phyloP scores from a whole-genome alignment of 2,113 vertebrate genomes.

The Propithecus coquereli region DNA sequence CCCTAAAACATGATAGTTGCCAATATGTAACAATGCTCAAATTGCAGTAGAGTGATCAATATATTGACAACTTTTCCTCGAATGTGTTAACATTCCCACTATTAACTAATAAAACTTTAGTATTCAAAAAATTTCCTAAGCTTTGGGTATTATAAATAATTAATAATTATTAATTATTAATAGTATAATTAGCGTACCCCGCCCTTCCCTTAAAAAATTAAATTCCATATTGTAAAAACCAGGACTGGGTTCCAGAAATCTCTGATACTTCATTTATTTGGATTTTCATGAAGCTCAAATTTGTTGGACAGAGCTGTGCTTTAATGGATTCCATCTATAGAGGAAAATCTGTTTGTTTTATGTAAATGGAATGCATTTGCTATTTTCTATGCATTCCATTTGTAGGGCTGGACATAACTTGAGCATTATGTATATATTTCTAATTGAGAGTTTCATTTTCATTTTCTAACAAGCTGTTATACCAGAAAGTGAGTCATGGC shows the following conservation, averaged over 20 bases:
- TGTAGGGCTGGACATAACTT: constrained; percentile 51
- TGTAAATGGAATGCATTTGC: constrained; percentile 53
- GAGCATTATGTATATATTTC: constrained; percentile 53
- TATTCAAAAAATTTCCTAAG: not conserved
- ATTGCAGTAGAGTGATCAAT: not conserved
- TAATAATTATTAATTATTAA: too few relatives aligned
- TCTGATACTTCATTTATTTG: constrained; percentile 23
- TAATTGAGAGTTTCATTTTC: constrained; percentile 61
- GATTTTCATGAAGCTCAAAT: constrained; percentile 15
- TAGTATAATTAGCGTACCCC: not conserved
- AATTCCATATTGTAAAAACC: not conserved
- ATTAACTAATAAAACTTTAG: not conserved
- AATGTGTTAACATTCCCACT: not conserved
- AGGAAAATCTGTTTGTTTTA: constrained; percentile 62
- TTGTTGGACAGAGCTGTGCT: not conserved
- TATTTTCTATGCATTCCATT: constrained; percentile 58
- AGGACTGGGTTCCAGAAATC: not conserved
- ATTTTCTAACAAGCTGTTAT: constrained; percentile 56
- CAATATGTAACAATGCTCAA: not conserved
- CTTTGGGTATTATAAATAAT: not conserved
- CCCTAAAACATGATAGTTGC: not conserved
- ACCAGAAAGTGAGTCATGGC: not conserved
- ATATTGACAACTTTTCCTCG: not conserved
- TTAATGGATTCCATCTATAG: constrained; percentile 21
- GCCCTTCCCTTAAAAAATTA: not conserved